A percentile compares a stretch with the other conserved stretches of the same genome.
phyloP scores from a whole-genome alignment of 2,113 vertebrate species.

The Oenanthe oenanthe region DNA sequence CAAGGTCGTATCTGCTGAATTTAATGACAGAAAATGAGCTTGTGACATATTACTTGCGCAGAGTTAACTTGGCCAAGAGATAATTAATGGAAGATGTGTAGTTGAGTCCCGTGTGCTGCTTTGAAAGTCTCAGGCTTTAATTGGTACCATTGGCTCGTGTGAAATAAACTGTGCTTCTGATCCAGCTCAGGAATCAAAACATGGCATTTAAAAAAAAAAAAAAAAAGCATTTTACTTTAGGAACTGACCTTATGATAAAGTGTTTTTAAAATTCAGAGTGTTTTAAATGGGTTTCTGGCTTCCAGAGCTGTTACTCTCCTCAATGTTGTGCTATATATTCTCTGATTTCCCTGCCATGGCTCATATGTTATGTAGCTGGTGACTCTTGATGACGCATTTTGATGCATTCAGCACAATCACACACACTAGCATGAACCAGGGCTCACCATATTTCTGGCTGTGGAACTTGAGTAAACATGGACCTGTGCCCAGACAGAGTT shows the following conservation, averaged over 20 bases:
- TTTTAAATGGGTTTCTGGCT: neutral
- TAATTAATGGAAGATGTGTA: constrained; percentile 46
- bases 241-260: neutral
- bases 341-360: neutral
- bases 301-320: neutral
- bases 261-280: neutral
- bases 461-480: constrained; percentile 57
- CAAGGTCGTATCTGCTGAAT: neutral
- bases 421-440: constrained; percentile 21
- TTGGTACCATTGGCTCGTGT: neutral
- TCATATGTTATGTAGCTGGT: neutral
- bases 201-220: neutral
- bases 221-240: neutral
- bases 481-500: constrained; percentile 47
- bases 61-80: constrained; percentile 15
- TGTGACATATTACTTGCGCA: constrained; percentile 12
- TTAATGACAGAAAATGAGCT: constrained; percentile 50
- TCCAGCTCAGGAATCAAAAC: constrained; percentile 23
- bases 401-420: constrained; percentile 45
- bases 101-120: neutral
- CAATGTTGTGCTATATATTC: neutral
- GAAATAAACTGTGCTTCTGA: constrained; percentile 22
- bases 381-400: constrained; percentile 38
- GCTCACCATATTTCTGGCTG: constrained; percentile 53
- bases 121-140: constrained; percentile 10